Conservation (phyloP, 2,888 invertebrate species). For the Ochlodes sylvanus region DNA sequence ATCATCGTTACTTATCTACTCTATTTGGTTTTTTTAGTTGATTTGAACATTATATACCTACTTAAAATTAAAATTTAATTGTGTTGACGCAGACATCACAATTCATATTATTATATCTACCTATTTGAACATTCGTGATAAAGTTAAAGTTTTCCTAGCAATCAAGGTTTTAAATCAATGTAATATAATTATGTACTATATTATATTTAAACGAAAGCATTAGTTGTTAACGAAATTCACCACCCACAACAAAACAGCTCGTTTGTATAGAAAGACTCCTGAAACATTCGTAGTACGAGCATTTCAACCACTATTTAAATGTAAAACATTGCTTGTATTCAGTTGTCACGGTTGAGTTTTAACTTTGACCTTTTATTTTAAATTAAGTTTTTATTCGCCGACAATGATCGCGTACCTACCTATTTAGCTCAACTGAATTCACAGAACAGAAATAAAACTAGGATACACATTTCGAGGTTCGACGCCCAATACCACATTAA, state of each 20-base stretch:
- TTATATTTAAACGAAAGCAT: no score
- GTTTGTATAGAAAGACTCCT: background rate
- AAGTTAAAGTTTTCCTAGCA: no score
- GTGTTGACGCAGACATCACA: no score
- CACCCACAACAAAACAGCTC: background rate
- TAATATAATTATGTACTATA: no score
- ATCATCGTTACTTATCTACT: no score
- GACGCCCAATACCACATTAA: conserved; percentile 7
- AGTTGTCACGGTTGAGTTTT: background rate
- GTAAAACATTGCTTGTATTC: conserved; percentile 6
- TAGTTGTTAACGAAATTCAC: background rate
- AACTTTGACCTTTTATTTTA: background rate
- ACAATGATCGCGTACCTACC: background rate
- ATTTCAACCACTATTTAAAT: conserved; percentile 1
- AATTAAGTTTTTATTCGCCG: no score
- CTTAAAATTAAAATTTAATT: no score
- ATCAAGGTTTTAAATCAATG: no score
- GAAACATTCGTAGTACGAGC: background rate
- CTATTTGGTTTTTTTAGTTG: no score
- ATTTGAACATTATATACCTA: no score
- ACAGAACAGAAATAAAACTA: background rate
- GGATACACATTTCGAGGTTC: background rate
- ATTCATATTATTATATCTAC: no score
- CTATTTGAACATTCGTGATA: no score
- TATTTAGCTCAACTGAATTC: background rate